These are phyloP conservation scores for Boloria euphrosyne DNA, from an alignment of 2,888 invertebrate genomes.

Conservation along the genomic window DNA sequence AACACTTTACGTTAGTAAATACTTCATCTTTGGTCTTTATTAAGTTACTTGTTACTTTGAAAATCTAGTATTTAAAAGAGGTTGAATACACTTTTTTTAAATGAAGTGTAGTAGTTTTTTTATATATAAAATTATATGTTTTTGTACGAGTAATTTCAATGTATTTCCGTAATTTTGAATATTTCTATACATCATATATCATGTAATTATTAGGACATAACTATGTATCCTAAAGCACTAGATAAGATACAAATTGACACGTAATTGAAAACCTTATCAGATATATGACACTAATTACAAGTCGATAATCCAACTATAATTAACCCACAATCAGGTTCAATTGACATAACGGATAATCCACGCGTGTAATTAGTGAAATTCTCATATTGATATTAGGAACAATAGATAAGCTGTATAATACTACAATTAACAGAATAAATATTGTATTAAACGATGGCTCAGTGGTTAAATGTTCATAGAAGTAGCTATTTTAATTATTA, in stretches of 20 bases:
- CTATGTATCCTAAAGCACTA: background rate
- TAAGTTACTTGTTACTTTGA: no score
- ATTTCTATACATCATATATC: background rate
- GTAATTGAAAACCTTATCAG: conserved; percentile 43
- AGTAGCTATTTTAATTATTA: no score
- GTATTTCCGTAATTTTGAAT: background rate
- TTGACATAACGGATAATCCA: conserved; percentile 55
- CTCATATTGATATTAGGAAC: conserved; percentile 26
- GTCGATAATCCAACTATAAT: conserved; percentile 67
- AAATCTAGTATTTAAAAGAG: no score
- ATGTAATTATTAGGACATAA: conserved; percentile 1
- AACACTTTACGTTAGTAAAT: no score
- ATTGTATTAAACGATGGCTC: conserved; percentile 2
- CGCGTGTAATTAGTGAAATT: conserved; percentile 50
- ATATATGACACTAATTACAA: conserved; percentile 58
- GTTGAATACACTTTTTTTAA: no score
- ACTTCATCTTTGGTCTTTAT: no score
- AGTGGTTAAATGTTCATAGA: background rate
- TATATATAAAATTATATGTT: no score
- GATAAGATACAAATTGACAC: conserved; percentile 37
- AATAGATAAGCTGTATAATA: conserved; percentile 7
- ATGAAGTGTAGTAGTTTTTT: no score
- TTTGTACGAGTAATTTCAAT: background rate
- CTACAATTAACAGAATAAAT: conserved; percentile 17
- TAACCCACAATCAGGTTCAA: conserved; percentile 54